A percentile compares a stretch with the other conserved stretches of the same genome.
Conservation (phyloP, 2,888 invertebrate species). For the Gortyna flavago region DNA sequence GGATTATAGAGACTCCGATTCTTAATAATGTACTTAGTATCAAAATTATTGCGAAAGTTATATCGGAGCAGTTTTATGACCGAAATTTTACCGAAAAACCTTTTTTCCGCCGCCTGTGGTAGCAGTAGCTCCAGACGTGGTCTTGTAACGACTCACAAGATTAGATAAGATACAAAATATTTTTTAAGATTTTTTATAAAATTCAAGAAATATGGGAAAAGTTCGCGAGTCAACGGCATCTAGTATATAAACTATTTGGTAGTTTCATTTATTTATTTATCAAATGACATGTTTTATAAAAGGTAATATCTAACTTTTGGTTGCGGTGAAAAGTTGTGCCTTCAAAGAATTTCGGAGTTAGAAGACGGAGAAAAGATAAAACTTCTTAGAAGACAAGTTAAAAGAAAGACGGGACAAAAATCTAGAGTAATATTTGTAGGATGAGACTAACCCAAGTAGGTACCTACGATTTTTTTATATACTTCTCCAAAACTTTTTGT, state of each 20-base stretch:
- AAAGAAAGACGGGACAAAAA: background rate
- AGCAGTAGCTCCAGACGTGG: background rate
- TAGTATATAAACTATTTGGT: slow-evolving; percentile 30
- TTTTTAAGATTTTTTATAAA: slow-evolving; percentile 24
- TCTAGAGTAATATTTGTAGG: background rate
- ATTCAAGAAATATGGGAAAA: slow-evolving; percentile 9
- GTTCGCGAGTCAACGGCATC: slow-evolving; percentile 22
- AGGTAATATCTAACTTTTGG: slow-evolving; percentile 23
- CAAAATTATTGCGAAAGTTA: slow-evolving; percentile 9
- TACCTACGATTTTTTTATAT: background rate
- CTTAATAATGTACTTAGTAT: background rate
- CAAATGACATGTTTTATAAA: too few species aligned
- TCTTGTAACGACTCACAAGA: slow-evolving; percentile 38
- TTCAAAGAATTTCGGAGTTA: slow-evolving; percentile 16
- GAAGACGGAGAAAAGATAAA: slow-evolving; percentile 1
- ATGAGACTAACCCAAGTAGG: too few species aligned
- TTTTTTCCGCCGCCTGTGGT: background rate
- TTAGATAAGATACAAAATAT: slow-evolving; percentile 33
- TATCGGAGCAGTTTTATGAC: slow-evolving; percentile 18
- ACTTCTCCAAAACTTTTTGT: background rate
- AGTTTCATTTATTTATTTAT: too few species aligned
- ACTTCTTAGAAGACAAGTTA: background rate
- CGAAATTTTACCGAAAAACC: background rate
- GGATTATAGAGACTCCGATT: background rate
- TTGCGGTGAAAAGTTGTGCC: slow-evolving; percentile 23